Evolutionary conservation across 2,797 vertebrate genomes (phyloP), one percentile per base, ranked within the genome.

Genomic region (Notolepis coatsorum): DNA sequence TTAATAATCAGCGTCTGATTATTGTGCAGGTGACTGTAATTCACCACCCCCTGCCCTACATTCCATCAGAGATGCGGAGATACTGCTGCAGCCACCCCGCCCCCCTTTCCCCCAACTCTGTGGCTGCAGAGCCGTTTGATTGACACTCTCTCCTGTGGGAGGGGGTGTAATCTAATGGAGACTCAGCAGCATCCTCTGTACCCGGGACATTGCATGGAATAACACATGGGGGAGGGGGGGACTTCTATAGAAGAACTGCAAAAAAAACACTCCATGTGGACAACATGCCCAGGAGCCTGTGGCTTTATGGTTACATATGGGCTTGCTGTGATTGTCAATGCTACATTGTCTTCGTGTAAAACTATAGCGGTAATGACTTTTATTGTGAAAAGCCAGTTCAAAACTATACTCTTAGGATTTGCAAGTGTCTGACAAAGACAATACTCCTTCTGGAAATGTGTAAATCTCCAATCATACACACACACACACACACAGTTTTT

Each of bases 151-250:
- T 70, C 70, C 70, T 61, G 27, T 42, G 63, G 68, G 64, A 76
- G 28, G 71, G 35, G 57, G 66, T 50, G 68, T 39, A 61, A 81
- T 77, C 63, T 74, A 71, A 82, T 54, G 65, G 65, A 66, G 18
- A 71, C 59, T 84, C 75, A 68, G 80, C 77, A 75, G 73, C 64
- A 77, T 83, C 63, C 71, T 65, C 71, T 31, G 31, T 71, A 65
- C 83, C 67, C 75, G 73, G 77, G 85, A 76, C 73, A 77, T 75
- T 85, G 88, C 85, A 89, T 88, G 87, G 80, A 82, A 80, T 82
- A 73, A 75, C 61, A 33, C 38, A 1, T 21, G n/a, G n/a, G 24
- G 9, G 28, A 47, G 57, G 43, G 59, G 55, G 65, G 66, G 77
- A 63, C 50, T 60, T 72, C 68, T 46, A n/a, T 51, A 53, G 46